A percentile compares a stretch with the other conserved stretches of the same genome.
These are phyloP conservation scores for Chrysomela aeneicollis DNA, from an alignment of 2,888 invertebrate genomes.

Conservation along the genomic window DNA sequence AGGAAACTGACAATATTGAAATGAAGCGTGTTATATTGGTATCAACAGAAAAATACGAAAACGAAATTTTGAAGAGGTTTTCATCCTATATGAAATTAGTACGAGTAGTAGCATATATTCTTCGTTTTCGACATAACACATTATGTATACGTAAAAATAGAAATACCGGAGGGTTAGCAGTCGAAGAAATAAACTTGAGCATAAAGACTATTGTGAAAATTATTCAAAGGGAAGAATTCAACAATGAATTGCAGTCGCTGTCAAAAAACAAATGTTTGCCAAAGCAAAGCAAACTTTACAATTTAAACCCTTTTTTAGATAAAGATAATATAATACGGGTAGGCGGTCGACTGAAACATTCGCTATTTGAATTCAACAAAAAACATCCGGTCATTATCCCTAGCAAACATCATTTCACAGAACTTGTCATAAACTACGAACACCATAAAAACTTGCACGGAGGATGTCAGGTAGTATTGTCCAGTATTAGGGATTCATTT, in stretches of 20 bases:
- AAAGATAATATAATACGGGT: slow-evolving; percentile 3
- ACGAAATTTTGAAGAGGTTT: background rate
- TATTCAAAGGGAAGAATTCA: background rate
- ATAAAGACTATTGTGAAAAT: background rate
- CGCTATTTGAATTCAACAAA: slow-evolving; percentile 2
- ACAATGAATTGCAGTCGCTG: background rate
- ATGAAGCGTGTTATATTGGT: background rate
- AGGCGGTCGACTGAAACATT: slow-evolving; percentile 12
- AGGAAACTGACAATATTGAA: background rate
- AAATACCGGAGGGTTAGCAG: no score
- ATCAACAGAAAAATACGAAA: background rate
- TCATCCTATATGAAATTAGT: background rate
- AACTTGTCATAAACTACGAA: background rate
- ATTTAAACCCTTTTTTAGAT: background rate
- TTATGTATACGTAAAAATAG: background rate
- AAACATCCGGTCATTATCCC: slow-evolving; percentile 17
- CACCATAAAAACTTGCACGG: slow-evolving; percentile 30
- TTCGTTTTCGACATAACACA: background rate
- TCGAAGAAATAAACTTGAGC: no score
- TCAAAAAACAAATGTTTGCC: background rate
- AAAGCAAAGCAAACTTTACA: background rate
- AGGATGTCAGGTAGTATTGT: slow-evolving; percentile 32
- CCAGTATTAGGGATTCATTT: slow-evolving; percentile 26
- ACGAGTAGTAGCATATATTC: background rate
- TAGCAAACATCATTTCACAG: slow-evolving; percentile 12